Evolutionary conservation across 2,113 vertebrate species (phyloP), one percentile per base, ranked within the genome.

Genomic region (Rostratula benghalensis): DNA sequence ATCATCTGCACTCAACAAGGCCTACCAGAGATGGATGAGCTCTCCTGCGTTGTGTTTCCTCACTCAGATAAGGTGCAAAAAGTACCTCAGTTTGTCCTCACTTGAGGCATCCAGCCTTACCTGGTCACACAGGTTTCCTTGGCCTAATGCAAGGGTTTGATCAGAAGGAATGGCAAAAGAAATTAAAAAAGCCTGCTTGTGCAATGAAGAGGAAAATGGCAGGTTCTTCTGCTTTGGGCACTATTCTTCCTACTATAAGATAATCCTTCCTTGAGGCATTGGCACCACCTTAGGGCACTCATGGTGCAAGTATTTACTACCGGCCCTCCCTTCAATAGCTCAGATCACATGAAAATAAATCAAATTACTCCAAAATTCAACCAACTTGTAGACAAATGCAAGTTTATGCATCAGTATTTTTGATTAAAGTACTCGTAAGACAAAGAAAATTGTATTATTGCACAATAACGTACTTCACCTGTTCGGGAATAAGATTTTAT

Each of bases 221-320:
- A 96, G 71, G 90, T 95, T 95, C 67, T 97, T 90, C 85, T 88
- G 85, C 92, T 92, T 53, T 93, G 85, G 75, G 75, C 41, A 53
- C 59, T 85, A 25, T 54, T 83, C 71, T 95, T 76, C 54, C 75
- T 39, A 41, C 37, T 65, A 39, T 1, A 5, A 92, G 41, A 92
- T 86, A 96, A 94, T 80, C 86, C 54, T 86, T 76, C 79, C 82
- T 86, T n/a, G 45, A 77, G 68, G 68, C 63, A 86, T 13, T 4
- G 5, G 54, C 88, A 96, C 63, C 71, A 83, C 79, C 89, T 93
- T 22, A 93, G 54, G 96, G 94, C 59, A 70, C 45, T 93, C 86
- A 92, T 3, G 25, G 41, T 67, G 7, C 35, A 92, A 94, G 37
- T 74, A 93, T 94, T 96, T 90, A 87, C 16, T 7, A 41, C 23